These are phyloP conservation scores for Branchipolynoe longqiensis DNA, from an alignment of 2,888 invertebrate species.

Conservation along the genomic window DNA sequence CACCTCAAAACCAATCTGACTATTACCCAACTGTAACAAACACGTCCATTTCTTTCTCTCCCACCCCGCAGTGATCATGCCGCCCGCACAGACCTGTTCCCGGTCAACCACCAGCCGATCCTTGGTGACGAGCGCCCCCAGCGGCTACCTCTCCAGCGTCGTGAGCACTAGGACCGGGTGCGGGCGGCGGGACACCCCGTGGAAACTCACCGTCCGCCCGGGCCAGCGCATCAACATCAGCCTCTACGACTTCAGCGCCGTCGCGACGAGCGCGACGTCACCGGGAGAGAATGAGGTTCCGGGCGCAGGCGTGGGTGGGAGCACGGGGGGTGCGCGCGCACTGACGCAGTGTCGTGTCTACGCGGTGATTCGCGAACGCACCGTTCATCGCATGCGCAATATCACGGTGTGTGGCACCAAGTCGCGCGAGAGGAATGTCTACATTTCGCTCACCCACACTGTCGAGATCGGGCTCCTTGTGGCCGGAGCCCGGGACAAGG, in stretches of 20 bases:
- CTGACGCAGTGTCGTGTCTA: slow-evolving; percentile 50
- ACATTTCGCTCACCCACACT: slow-evolving; percentile 51
- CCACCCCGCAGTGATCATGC: not conserved
- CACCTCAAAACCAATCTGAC: no score
- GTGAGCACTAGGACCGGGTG: slow-evolving; percentile 54
- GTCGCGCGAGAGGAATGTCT: slow-evolving; percentile 56
- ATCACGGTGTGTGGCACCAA: slow-evolving; percentile 58
- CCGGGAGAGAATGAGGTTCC: slow-evolving; percentile 32
- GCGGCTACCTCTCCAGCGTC: slow-evolving; percentile 53
- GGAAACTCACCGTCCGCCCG: slow-evolving; percentile 27
- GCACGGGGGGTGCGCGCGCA: not conserved
- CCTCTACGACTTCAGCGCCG: slow-evolving; percentile 53
- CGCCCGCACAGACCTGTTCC: not conserved
- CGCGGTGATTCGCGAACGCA: slow-evolving; percentile 50
- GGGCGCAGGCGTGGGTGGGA: not conserved
- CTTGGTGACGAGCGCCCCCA: slow-evolving; percentile 16
- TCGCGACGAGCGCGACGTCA: not conserved
- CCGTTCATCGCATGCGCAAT: slow-evolving; percentile 56
- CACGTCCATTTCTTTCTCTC: not conserved
- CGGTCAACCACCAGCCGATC: not conserved
- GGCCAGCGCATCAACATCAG: slow-evolving; percentile 58
- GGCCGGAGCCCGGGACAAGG: not conserved
- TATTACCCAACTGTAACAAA: no score
- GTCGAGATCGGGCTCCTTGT: slow-evolving; percentile 55
- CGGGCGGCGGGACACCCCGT: slow-evolving; percentile 28